Evolutionary conservation across 2,797 vertebrate species (phyloP).

Genomic region (Pempheris klunzingeri): DNA sequence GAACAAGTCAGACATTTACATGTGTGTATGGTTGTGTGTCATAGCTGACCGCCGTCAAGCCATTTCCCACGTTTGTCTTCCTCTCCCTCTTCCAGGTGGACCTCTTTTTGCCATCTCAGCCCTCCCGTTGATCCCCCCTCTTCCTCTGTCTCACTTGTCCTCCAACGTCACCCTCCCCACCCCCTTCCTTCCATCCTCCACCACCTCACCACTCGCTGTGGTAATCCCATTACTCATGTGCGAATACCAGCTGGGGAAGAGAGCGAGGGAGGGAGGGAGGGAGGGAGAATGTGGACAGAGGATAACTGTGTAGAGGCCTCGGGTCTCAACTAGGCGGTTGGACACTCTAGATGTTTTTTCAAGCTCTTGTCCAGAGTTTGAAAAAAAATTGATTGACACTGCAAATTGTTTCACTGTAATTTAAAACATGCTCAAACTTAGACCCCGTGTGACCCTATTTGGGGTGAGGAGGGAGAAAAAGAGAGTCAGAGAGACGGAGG

Average conservation of each 20-base stretch:
- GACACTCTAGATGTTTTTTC: conserved; percentile 32
- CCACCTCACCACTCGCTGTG: conserved; percentile 79
- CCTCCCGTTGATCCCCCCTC: conserved; percentile 60
- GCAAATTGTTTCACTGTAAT: conserved; percentile 36
- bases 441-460: conserved; percentile 17
- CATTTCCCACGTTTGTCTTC: conserved; percentile 13
- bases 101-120: conserved; percentile 28
- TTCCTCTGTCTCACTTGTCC: conserved; percentile 72
- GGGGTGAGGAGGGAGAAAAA: conserved; percentile 13
- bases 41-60: not conserved
- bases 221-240: conserved; percentile 89
- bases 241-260: conserved; percentile 85
- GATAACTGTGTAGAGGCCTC: conserved; percentile 71
- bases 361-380: conserved; percentile 14
- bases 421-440: not conserved
- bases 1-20: conserved; percentile 21
- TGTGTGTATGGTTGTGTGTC: conserved; percentile 12
- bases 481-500: conserved; percentile 50
- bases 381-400: conserved; percentile 37
- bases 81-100: conserved; percentile 48
- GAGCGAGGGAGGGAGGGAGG: conserved; percentile 39
- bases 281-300: conserved; percentile 77
- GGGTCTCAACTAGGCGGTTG: conserved; percentile 59
- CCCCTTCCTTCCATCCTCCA: conserved; percentile 57
- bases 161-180: conserved; percentile 62